phyloP scores from a whole-genome alignment of 2,797 vertebrate species.

The Dipus sagitta region DNA sequence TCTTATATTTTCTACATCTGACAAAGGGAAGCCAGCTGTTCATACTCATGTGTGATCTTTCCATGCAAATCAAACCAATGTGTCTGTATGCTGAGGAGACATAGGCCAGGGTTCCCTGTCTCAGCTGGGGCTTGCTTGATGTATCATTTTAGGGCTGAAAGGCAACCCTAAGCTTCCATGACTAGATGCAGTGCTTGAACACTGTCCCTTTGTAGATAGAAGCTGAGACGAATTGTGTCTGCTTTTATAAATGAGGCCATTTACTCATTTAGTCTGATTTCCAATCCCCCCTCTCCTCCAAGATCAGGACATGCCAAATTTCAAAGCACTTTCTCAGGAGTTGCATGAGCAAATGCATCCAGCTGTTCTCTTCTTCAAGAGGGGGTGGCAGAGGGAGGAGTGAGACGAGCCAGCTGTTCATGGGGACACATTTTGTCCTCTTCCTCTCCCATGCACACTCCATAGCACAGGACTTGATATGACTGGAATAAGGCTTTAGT shows the following conservation, averaged over 20 bases:
- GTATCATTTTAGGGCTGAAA: background rate
- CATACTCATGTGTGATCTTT: background rate
- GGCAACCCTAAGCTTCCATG: no score
- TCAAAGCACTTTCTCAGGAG: constrained; percentile 11
- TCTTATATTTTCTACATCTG: background rate
- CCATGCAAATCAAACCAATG: background rate
- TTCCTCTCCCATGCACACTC: background rate
- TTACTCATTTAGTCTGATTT: background rate
- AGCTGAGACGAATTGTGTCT: background rate
- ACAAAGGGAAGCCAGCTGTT: background rate
- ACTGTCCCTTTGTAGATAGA: background rate
- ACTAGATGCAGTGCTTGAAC: background rate
- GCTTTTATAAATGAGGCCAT: background rate
- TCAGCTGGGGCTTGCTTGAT: background rate
- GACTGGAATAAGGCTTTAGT: background rate
- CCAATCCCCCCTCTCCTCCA: background rate
- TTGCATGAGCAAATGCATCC: background rate
- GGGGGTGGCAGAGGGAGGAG: background rate
- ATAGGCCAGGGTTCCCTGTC: background rate
- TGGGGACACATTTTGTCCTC: background rate
- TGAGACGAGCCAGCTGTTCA: background rate
- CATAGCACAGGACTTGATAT: background rate
- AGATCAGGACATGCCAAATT: background rate
- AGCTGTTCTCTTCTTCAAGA: background rate
- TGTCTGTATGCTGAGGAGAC: background rate